Evolutionary conservation across 2,113 vertebrate genomes (phyloP).

Genomic region (Phrynosoma platyrhinos): DNA sequence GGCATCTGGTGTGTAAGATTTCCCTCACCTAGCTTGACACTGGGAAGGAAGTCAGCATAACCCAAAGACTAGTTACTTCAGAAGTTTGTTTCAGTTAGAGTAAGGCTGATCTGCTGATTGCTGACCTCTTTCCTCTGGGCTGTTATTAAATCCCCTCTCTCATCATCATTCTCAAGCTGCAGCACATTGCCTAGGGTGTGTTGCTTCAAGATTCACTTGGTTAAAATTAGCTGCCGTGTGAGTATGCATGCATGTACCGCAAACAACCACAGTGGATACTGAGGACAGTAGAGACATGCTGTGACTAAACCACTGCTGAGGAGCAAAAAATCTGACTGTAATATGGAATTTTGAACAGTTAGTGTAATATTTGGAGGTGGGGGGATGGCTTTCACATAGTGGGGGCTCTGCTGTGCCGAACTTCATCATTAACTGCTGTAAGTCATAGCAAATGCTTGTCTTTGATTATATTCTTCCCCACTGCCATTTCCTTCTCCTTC

Average conservation of each 20-base stretch:
- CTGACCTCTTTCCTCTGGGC: slow-evolving; percentile 32
- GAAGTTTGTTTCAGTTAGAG: slow-evolving; percentile 14
- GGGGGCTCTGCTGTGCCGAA: background rate
- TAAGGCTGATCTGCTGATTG: slow-evolving; percentile 33
- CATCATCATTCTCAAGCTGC: background rate
- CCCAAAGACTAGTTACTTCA: background rate
- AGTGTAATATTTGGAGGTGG: background rate
- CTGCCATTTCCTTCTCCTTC: no score
- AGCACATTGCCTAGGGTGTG: slow-evolving; percentile 13
- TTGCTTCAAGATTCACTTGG: background rate
- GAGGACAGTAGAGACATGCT: background rate
- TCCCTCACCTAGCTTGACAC: background rate
- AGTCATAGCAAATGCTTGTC: background rate
- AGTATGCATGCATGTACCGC: background rate
- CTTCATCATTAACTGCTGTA: background rate
- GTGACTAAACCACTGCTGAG: background rate
- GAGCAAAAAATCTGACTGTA: background rate
- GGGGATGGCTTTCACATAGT: background rate
- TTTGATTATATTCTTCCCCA: background rate
- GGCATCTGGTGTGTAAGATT: slow-evolving; percentile 15
- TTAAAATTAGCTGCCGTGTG: slow-evolving; percentile 17
- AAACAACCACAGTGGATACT: slow-evolving; percentile 17
- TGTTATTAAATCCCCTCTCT: slow-evolving; percentile 10
- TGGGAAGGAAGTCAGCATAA: slow-evolving; percentile 38
- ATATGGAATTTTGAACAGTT: background rate